phyloP scores from a whole-genome alignment of 2,113 vertebrate genomes.

The Hippocampus zosterae region DNA sequence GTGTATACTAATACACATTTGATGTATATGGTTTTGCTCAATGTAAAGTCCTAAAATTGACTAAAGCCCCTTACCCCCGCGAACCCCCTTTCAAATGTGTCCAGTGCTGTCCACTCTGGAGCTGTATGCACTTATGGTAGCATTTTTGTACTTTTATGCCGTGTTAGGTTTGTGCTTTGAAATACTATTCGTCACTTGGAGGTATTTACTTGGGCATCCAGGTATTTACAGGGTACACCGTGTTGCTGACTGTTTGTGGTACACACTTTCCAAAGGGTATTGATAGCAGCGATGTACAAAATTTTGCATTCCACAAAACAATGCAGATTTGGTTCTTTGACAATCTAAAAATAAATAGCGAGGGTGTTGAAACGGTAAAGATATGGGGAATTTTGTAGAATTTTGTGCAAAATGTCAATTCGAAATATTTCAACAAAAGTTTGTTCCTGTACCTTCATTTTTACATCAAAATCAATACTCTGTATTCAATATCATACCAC shows the following conservation, averaged over 20 bases:
- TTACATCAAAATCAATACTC: too few species aligned
- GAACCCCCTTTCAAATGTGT: constrained; percentile 25
- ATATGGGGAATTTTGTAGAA: neutral
- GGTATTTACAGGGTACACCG: constrained; percentile 32
- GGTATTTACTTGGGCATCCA: constrained; percentile 13
- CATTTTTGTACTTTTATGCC: constrained; percentile 59
- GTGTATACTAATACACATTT: constrained; percentile 44
- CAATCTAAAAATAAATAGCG: constrained; percentile 1
- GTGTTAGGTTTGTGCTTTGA: constrained; percentile 32
- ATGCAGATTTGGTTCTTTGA: constrained; percentile 5
- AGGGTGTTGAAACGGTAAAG: neutral
- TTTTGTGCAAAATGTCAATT: neutral
- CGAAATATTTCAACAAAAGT: too few species aligned
- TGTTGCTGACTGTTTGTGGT: constrained; percentile 26
- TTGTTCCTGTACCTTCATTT: too few species aligned
- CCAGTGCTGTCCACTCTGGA: constrained; percentile 41
- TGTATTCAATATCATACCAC: too few species aligned
- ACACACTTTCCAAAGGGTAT: constrained; percentile 4
- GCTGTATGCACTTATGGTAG: constrained; percentile 58
- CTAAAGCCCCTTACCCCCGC: constrained; percentile 16
- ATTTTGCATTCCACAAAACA: neutral
- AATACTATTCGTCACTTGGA: constrained; percentile 23
- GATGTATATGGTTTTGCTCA: constrained; percentile 45
- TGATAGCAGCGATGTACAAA: neutral
- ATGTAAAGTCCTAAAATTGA: constrained; percentile 32